These are phyloP conservation scores for Abrostola triplasia DNA, from an alignment of 2,888 invertebrate genomes.

Conservation along the genomic window DNA sequence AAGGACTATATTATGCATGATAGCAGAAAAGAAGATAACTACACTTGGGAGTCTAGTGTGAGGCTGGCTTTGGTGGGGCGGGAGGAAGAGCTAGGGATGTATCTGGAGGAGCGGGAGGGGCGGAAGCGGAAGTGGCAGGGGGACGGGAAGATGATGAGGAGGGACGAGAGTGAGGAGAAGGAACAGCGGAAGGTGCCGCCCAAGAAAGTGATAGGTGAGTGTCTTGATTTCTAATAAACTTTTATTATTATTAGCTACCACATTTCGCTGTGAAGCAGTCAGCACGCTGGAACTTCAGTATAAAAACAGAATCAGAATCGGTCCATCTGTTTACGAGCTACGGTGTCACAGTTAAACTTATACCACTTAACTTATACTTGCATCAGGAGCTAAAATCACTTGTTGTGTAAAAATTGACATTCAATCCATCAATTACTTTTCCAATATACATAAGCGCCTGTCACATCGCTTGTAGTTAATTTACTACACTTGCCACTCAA, in stretches of 20 bases:
- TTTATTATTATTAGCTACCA: neutral
- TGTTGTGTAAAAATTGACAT: no score
- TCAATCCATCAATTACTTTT: no score
- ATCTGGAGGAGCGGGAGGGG: conserved; percentile 79
- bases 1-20: conserved; percentile 80
- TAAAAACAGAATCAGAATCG: no score
- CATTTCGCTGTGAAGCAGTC: no score
- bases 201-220: conserved; percentile 84
- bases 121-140: conserved; percentile 84
- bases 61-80: conserved; percentile 72
- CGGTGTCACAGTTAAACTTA: no score
- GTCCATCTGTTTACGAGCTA: no score
- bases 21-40: conserved; percentile 72
- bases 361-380: no score
- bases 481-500: no score
- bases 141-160: conserved; percentile 74
- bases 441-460: no score
- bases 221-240: neutral
- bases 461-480: no score
- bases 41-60: conserved; percentile 81
- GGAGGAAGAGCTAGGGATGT: conserved; percentile 81
- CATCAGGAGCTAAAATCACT: no score
- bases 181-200: conserved; percentile 82
- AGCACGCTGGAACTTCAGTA: no score
- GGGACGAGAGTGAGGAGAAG: conserved; percentile 78